A percentile compares a stretch with the other conserved stretches of the same genome.
phyloP scores from a whole-genome alignment of 2,888 invertebrate genomes.

The Parnassius smintheus region DNA sequence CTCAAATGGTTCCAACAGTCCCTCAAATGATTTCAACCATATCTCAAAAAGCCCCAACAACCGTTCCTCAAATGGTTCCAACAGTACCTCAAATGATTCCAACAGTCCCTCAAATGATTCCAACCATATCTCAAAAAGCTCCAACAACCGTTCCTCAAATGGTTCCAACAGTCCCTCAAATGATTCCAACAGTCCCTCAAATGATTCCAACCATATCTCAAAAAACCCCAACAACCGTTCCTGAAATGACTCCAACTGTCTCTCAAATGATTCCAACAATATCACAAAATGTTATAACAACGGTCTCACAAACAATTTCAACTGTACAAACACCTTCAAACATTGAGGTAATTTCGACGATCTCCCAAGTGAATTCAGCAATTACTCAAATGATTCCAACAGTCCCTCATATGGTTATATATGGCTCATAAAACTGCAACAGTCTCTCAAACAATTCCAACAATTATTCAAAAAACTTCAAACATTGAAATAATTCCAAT shows the following conservation, averaged over 20 bases:
- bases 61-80: neutral
- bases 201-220: too few relatives aligned
- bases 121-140: neutral
- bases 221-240: too few relatives aligned
- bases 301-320: too few relatives aligned
- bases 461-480: neutral
- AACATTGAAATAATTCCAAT: constrained; percentile 11
- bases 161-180: neutral
- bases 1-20: neutral
- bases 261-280: too few relatives aligned
- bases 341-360: neutral
- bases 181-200: neutral
- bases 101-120: neutral
- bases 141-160: neutral
- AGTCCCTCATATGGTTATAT: neutral
- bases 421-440: neutral
- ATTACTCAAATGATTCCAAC: neutral
- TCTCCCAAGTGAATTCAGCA: neutral
- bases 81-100: neutral
- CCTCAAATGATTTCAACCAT: neutral
- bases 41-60: neutral
- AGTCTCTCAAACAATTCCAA: neutral
- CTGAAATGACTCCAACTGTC: too few relatives aligned
- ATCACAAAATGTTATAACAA: too few relatives aligned
- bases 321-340: neutral